Evolutionary conservation across 2,888 invertebrate genomes (phyloP).

Genomic region (Theretra japonica): DNA sequence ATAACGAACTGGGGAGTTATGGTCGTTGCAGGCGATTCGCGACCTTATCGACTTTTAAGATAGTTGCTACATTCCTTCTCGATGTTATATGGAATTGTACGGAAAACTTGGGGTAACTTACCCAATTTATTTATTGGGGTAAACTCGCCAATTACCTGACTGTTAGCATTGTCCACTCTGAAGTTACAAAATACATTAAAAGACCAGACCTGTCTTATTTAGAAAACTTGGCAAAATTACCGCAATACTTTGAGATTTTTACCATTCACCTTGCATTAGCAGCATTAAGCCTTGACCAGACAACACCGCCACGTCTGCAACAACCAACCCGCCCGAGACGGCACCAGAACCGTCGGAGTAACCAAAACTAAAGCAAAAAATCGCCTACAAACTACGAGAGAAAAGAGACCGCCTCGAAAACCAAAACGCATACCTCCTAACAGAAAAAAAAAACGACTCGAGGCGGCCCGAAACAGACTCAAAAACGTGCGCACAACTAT

Average conservation of each 20-base stretch:
- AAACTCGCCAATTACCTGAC: too few relatives aligned
- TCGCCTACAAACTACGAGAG: constrained; percentile 5
- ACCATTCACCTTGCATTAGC: not conserved
- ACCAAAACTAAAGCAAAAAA: not conserved
- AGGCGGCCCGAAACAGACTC: constrained; percentile 10
- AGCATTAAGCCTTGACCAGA: too few relatives aligned
- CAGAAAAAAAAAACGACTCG: not conserved
- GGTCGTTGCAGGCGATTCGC: not conserved
- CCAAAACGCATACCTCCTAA: constrained; percentile 6
- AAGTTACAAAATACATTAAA: too few relatives aligned
- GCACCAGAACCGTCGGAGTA: not conserved
- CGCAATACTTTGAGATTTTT: not conserved
- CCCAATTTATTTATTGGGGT: too few relatives aligned
- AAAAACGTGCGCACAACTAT: constrained; percentile 20
- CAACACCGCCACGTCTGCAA: not conserved
- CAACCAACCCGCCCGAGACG: constrained; percentile 2
- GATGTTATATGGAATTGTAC: too few relatives aligned
- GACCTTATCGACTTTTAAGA: not conserved
- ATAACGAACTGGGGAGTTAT: not conserved
- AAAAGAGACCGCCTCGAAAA: constrained; percentile 15
- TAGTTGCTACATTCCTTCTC: too few relatives aligned
- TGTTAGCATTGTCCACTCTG: too few relatives aligned
- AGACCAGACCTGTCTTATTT: too few relatives aligned
- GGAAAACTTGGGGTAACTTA: too few relatives aligned
- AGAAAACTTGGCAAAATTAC: not conserved